Evolutionary conservation across 2,113 vertebrate genomes (phyloP).

Genomic region (Cyphomyrus discorhynchus): DNA sequence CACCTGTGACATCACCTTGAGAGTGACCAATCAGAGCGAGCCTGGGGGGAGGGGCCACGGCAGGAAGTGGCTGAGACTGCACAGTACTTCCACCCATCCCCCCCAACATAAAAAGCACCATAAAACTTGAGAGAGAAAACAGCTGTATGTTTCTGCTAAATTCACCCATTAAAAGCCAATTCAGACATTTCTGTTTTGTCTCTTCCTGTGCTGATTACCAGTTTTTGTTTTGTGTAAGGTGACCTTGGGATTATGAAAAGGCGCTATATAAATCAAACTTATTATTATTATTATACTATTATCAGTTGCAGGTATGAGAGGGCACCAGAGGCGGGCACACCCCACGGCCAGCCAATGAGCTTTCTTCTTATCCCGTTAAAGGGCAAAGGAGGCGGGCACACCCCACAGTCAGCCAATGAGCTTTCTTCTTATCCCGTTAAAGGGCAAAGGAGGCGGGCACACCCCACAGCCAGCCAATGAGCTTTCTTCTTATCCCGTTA

Average conservation of each 20-base stretch:
- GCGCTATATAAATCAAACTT: no score
- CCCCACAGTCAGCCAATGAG: not conserved
- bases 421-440: not conserved
- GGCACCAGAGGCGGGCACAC: not conserved
- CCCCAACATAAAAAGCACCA: not conserved
- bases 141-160: not conserved
- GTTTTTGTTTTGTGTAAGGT: no score
- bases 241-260: no score
- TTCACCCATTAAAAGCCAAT: not conserved
- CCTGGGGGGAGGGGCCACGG: not conserved
- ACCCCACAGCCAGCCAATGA: not conserved
- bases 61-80: not conserved
- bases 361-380: not conserved
- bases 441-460: not conserved
- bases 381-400: not conserved
- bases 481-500: not conserved
- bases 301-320: not conserved
- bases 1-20: not conserved
- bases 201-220: no score
- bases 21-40: not conserved
- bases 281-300: no score
- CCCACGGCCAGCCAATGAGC: not conserved
- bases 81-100: not conserved
- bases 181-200: not conserved
- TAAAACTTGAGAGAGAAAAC: not conserved